Conservation (phyloP, 2,888 invertebrate genomes). For the Cynaeus angustus region DNA sequence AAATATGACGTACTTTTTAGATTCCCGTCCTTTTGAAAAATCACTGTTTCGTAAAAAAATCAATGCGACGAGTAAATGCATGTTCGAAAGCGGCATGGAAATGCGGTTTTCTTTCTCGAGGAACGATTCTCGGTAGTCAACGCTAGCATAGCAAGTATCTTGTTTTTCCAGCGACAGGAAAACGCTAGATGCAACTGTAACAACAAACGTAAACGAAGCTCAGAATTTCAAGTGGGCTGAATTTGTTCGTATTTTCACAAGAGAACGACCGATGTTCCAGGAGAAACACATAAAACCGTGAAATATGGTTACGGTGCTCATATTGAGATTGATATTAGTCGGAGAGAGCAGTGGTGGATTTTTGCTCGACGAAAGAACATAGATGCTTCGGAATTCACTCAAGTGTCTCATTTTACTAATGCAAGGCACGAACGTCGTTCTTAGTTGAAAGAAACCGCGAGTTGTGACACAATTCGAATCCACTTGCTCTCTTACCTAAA, state of each 20-base stretch:
- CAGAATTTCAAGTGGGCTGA: conserved; percentile 43
- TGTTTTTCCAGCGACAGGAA: not conserved
- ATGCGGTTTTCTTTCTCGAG: conserved; percentile 1
- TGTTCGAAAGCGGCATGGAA: not conserved
- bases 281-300: conserved; percentile 36
- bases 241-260: conserved; percentile 29
- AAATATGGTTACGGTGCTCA: conserved; percentile 24
- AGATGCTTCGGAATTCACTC: conserved; percentile 24
- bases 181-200: conserved; percentile 39
- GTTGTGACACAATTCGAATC: conserved; percentile 36
- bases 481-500: conserved; percentile 23
- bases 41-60: not conserved
- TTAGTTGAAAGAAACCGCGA: conserved; percentile 39
- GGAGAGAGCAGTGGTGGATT: conserved; percentile 11
- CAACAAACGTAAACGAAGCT: conserved; percentile 41
- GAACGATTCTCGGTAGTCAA: conserved; percentile 5
- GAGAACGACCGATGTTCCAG: conserved; percentile 8
- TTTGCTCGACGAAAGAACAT: conserved; percentile 19
- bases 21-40: conserved; percentile 22
- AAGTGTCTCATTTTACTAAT: conserved; percentile 39
- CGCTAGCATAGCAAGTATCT: not conserved
- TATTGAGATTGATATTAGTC: conserved; percentile 37
- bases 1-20: conserved; percentile 21
- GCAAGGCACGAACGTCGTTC: conserved; percentile 33
- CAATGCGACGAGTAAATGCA: not conserved